Evolutionary conservation across 2,797 vertebrate genomes (phyloP).

Genomic region (Tenualosa ilisha): DNA sequence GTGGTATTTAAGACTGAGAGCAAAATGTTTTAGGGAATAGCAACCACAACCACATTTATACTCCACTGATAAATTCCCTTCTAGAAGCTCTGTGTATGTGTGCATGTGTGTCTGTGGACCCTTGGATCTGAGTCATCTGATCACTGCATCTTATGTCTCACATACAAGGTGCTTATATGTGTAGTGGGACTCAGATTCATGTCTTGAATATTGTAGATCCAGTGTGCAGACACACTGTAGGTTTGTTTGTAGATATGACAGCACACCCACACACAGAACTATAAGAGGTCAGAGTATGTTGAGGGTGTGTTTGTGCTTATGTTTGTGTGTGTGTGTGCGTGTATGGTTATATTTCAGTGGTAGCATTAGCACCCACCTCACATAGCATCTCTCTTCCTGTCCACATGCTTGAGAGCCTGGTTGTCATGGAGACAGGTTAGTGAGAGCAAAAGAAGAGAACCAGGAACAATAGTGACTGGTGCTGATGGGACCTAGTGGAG

Average conservation of each 20-base stretch:
- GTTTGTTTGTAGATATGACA: neutral
- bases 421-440: slow-evolving; percentile 83
- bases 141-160: too few relatives aligned
- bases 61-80: neutral
- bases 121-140: slow-evolving; percentile 33
- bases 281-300: neutral
- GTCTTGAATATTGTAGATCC: neutral
- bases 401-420: slow-evolving; percentile 70
- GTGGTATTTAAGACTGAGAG: neutral
- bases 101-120: slow-evolving; percentile 45
- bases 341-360: slow-evolving; percentile 32
- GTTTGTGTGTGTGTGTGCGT: slow-evolving; percentile 17
- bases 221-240: neutral
- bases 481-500: slow-evolving; percentile 38
- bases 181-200: slow-evolving; percentile 10
- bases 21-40: neutral
- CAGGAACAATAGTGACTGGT: slow-evolving; percentile 33
- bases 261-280: neutral
- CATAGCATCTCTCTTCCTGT: slow-evolving; percentile 73
- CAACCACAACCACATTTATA: neutral
- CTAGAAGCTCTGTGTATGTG: neutral
- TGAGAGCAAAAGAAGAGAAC: slow-evolving; percentile 50
- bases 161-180: too few relatives aligned
- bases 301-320: slow-evolving; percentile 27
- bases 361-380: slow-evolving; percentile 76